Conservation (phyloP, 2,113 vertebrate genomes). For the Pleuronectes platessa region DNA sequence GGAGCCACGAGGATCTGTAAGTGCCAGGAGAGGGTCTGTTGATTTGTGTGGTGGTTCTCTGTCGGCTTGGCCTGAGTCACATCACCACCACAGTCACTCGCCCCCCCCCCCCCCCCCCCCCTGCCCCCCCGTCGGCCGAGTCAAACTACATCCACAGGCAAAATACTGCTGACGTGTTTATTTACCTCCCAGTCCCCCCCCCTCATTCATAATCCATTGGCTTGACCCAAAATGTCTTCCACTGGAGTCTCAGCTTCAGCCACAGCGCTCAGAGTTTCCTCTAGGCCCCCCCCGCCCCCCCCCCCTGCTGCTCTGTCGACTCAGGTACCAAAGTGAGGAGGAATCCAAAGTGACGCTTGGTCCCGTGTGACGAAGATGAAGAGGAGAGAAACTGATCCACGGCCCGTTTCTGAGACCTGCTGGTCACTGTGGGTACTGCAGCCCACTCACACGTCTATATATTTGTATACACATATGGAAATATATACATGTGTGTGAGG, state of each 20-base stretch:
- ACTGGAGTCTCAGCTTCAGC: constrained; percentile 36
- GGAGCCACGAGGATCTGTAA: background rate
- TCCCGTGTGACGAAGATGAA: constrained; percentile 37
- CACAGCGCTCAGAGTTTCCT: constrained; percentile 12
- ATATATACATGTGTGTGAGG: background rate
- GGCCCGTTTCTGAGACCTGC: background rate
- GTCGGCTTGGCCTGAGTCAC: constrained; percentile 39
- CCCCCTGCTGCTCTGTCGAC: background rate
- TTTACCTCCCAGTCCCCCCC: too few relatives aligned
- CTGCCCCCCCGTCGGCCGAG: constrained; percentile 13
- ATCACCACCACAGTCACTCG: background rate
- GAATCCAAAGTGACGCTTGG: constrained; percentile 45
- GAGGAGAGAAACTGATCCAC: constrained; percentile 19
- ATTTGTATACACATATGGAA: background rate
- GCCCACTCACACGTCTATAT: background rate
- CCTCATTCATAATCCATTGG: constrained; percentile 13
- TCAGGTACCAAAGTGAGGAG: constrained; percentile 32
- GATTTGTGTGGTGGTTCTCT: background rate
- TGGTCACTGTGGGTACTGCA: background rate
- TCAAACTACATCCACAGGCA: constrained; percentile 15
- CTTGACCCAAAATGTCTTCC: constrained; percentile 57
- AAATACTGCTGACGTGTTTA: constrained; percentile 38
- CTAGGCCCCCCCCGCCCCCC: background rate
- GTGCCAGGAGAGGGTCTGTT: constrained; percentile 7
- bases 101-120: background rate